phyloP scores from a whole-genome alignment of 2,888 invertebrate species.

The Cactoblastis cactorum region DNA sequence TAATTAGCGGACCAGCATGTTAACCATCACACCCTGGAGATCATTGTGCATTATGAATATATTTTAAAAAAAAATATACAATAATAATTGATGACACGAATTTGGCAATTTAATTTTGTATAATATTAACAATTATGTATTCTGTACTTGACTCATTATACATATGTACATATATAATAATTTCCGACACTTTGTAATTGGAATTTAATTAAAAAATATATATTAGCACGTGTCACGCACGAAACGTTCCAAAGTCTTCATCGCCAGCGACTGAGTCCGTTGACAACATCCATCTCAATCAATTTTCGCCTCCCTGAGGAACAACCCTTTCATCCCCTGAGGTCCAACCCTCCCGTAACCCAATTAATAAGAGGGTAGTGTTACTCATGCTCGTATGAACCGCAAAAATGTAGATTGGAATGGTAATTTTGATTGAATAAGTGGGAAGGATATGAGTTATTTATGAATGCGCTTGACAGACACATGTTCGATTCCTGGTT shows the following conservation, averaged over 20 bases:
- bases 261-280: constrained; percentile 61
- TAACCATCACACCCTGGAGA: too few relatives aligned
- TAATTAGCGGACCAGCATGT: too few relatives aligned
- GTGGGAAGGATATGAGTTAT: not conserved
- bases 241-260: constrained; percentile 35
- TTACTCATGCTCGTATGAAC: constrained; percentile 45
- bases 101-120: too few relatives aligned
- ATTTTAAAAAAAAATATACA: too few relatives aligned
- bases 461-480: not conserved
- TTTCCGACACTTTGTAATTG: too few relatives aligned
- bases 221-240: constrained; percentile 38
- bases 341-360: constrained; percentile 64
- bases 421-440: constrained; percentile 51
- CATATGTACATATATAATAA: too few relatives aligned
- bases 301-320: constrained; percentile 66
- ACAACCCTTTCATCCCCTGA: constrained; percentile 67
- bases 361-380: constrained; percentile 68
- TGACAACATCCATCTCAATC: constrained; percentile 78
- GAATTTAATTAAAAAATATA: too few relatives aligned
- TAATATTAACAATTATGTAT: too few relatives aligned
- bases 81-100: too few relatives aligned
- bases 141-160: too few relatives aligned
- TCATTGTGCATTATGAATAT: too few relatives aligned
- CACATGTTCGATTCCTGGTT: too few relatives aligned
- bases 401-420: constrained; percentile 71